These are phyloP conservation scores for Tadarida brasiliensis DNA, from an alignment of 2,797 vertebrate genomes.

Conservation along the genomic window DNA sequence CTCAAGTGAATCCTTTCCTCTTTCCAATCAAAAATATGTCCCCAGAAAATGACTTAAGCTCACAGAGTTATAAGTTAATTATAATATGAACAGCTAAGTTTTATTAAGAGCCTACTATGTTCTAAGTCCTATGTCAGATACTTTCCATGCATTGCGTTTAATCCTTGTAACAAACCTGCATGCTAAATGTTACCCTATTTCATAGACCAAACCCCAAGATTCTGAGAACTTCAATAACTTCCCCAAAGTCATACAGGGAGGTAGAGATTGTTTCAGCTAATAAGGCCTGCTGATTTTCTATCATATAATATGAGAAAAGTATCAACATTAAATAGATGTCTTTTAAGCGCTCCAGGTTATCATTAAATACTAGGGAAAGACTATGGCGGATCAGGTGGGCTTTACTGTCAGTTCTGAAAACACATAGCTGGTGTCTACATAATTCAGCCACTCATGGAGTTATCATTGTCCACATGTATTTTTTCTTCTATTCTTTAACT, in stretches of 20 bases:
- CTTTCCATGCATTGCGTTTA: not conserved
- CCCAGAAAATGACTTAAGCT: not conserved
- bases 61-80: not conserved
- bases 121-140: not conserved
- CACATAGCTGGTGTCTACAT: not conserved
- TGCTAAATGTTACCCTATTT: slow-evolving; percentile 1
- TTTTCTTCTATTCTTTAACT: not conserved
- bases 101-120: not conserved
- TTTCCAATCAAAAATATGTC: not conserved
- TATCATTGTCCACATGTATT: not conserved
- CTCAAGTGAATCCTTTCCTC: not conserved
- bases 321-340: not conserved
- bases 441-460: not conserved
- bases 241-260: not conserved
- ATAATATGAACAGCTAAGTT: not conserved
- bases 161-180: not conserved
- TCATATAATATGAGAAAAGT: slow-evolving; percentile 35
- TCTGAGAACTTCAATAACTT: slow-evolving; percentile 46
- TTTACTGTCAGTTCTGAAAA: not conserved
- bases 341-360: not conserved
- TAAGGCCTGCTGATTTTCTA: not conserved
- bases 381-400: not conserved
- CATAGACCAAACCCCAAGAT: not conserved
- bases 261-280: slow-evolving; percentile 30
- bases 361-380: not conserved